Conservation (phyloP, 2,113 vertebrate species). For the Strix uralensis region DNA sequence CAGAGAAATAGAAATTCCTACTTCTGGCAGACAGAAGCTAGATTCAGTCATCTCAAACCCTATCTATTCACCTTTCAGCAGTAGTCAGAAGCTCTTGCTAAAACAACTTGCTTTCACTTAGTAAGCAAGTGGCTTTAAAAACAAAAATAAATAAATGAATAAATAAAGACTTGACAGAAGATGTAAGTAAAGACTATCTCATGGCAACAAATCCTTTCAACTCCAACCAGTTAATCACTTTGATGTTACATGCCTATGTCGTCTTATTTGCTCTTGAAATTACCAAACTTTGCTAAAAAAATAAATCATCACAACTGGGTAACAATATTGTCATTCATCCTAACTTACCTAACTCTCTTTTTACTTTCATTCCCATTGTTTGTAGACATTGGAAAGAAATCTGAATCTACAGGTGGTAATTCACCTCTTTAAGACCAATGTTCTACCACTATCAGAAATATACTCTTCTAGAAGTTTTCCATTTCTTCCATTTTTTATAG, state of each 20-base stretch:
- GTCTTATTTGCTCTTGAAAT: neutral
- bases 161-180: neutral
- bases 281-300: neutral
- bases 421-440: neutral
- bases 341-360: neutral
- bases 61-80: neutral
- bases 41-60: neutral
- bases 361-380: neutral
- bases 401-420: neutral
- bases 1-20: neutral
- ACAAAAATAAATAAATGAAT: neutral
- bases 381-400: neutral
- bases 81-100: neutral
- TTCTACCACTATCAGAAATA: neutral
- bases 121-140: neutral
- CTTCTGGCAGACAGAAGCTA: neutral
- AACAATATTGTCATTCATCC: neutral
- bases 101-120: neutral
- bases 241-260: neutral
- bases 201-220: neutral
- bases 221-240: neutral
- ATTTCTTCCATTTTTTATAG: neutral
- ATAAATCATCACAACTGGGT: neutral
- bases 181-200: neutral
- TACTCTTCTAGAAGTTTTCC: neutral